A percentile compares a stretch with the other conserved stretches of the same genome.
These are phyloP conservation scores for Yponomeuta evonymella DNA, from an alignment of 2,888 invertebrate genomes.

Conservation along the genomic window DNA sequence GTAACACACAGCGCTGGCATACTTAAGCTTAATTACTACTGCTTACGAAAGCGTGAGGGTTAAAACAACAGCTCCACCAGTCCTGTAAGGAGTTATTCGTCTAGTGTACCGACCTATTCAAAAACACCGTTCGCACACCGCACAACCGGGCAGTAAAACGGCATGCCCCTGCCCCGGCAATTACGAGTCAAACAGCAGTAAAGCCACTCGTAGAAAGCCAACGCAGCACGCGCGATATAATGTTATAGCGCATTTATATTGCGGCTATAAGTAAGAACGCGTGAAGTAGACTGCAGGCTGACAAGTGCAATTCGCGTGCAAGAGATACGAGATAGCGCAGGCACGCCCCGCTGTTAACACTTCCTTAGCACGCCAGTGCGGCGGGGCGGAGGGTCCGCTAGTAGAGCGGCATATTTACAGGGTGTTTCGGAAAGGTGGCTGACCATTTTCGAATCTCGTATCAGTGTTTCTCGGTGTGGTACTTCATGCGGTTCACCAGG, in stretches of 20 bases:
- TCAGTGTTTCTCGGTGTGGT: too few species aligned
- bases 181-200: conserved; percentile 5
- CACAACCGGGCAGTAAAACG: neutral
- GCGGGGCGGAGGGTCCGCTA: conserved; percentile 28
- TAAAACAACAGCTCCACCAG: too few species aligned
- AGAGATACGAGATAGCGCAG: conserved; percentile 62
- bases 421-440: too few species aligned
- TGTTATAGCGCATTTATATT: conserved; percentile 7
- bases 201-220: conserved; percentile 9
- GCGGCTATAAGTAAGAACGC: conserved; percentile 8
- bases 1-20: too few species aligned
- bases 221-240: conserved; percentile 6
- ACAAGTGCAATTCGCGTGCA: conserved; percentile 57
- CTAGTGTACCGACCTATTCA: neutral
- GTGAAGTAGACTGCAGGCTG: conserved; percentile 32
- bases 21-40: too few species aligned
- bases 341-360: conserved; percentile 61
- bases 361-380: conserved; percentile 47
- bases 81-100: neutral
- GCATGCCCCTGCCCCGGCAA: neutral
- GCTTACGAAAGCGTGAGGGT: too few species aligned
- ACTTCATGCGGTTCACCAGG: too few species aligned
- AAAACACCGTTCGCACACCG: neutral
- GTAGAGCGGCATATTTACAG: too few species aligned
- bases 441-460: too few species aligned